phyloP scores from a whole-genome alignment of 2,113 vertebrate species.

The Asarcornis scutulata region DNA sequence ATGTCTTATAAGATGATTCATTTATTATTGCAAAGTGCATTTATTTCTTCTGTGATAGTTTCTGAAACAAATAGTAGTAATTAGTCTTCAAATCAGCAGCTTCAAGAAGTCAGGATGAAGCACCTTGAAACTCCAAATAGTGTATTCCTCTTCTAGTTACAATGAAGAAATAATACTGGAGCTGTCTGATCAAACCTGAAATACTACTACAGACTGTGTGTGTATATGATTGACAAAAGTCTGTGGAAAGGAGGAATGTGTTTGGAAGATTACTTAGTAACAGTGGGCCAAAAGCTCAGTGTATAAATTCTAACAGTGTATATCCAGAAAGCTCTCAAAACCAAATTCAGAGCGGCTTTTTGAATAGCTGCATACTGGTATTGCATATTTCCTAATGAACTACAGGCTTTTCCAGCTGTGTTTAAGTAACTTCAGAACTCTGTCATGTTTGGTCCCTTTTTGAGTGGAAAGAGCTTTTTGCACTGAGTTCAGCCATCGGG shows the following conservation, averaged over 20 bases:
- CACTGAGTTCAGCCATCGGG: not conserved
- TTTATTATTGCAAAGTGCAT: not conserved
- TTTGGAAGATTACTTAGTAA: not conserved
- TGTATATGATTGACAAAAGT: not conserved
- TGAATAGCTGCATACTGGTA: not conserved
- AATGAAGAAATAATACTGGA: not conserved
- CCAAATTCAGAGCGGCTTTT: not conserved
- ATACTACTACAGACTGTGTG: accelerated
- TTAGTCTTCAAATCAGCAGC: not conserved
- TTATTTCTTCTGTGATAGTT: not conserved
- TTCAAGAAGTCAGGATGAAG: not conserved
- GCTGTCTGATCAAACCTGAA: not conserved
- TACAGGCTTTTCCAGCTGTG: not conserved
- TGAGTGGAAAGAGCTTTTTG: not conserved
- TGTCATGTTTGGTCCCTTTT: not conserved
- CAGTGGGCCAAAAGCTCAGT: not conserved
- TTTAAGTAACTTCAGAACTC: not conserved
- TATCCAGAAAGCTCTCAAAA: not conserved
- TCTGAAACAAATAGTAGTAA: not conserved
- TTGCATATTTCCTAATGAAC: not conserved
- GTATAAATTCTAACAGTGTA: not conserved
- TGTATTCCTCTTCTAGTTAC: not conserved
- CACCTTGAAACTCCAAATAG: not conserved
- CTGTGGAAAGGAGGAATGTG: not conserved
- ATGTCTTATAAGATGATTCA: not conserved